Conservation (phyloP, 1,140 invertebrate genomes). For the Venturia canescens region DNA sequence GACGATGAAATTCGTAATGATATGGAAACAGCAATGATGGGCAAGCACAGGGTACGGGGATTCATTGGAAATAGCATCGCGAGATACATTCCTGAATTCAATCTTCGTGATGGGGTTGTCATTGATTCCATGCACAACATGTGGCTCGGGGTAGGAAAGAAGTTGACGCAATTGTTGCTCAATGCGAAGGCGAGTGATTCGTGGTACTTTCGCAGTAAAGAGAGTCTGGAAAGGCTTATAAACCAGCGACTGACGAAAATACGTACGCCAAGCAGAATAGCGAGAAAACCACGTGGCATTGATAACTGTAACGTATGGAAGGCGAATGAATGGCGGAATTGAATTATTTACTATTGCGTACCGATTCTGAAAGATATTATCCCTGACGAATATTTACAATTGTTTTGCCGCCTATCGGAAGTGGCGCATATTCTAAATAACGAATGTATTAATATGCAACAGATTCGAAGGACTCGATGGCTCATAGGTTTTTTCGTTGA, state of each 20-base stretch:
- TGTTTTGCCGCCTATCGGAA: too few species aligned
- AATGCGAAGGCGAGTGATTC: not conserved
- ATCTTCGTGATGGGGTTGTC: not conserved
- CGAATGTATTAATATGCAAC: too few species aligned
- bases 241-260: not conserved
- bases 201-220: not conserved
- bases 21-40: not conserved
- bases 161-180: not conserved
- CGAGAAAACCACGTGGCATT: not conserved
- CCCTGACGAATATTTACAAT: too few species aligned
- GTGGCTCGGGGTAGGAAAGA: too few species aligned
- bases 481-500: too few species aligned
- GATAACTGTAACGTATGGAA: too few species aligned
- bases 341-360: not conserved
- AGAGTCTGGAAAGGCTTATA: not conserved
- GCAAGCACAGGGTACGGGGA: not conserved
- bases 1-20: not conserved
- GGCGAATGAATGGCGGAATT: not conserved
- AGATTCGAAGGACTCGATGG: too few species aligned
- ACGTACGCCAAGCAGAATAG: constrained; percentile 2
- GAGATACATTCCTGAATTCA: not conserved
- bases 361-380: not conserved
- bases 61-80: not conserved
- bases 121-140: too few species aligned
- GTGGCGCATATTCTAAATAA: too few species aligned